Conservation (phyloP, 2,113 vertebrate species). For the Garra rufa region DNA sequence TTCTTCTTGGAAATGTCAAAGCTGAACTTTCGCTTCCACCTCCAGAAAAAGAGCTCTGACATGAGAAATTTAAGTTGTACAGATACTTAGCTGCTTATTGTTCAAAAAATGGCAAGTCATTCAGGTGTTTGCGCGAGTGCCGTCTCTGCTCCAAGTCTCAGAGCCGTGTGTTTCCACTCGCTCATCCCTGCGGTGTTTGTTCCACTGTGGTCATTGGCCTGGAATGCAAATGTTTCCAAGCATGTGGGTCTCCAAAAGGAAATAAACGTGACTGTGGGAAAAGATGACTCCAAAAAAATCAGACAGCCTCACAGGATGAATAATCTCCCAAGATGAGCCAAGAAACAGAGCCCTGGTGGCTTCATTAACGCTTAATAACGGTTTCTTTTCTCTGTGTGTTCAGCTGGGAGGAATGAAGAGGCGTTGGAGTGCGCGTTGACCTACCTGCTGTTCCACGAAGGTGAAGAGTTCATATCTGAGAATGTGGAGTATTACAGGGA, state of each 20-base stretch:
- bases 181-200: conserved; percentile 46
- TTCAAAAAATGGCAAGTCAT: conserved; percentile 45
- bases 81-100: neutral
- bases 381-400: neutral
- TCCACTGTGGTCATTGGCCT: conserved; percentile 55
- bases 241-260: neutral
- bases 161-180: conserved; percentile 58
- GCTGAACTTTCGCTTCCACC: neutral
- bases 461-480: conserved; percentile 86
- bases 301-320: neutral
- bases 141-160: neutral
- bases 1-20: neutral
- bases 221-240: conserved; percentile 56
- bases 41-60: neutral
- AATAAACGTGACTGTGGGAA: conserved; percentile 1
- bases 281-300: conserved; percentile 12
- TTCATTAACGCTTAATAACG: neutral
- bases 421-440: conserved; percentile 85
- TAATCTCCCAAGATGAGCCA: conserved; percentile 17
- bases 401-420: conserved; percentile 81
- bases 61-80: conserved; percentile 46
- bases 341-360: conserved; percentile 10
- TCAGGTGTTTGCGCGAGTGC: conserved; percentile 17
- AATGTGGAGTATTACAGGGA: conserved; percentile 84
- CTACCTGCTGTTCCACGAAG: conserved; percentile 89